Conservation (phyloP, 2,797 vertebrate genomes). For the Oophaga sylvatica region DNA sequence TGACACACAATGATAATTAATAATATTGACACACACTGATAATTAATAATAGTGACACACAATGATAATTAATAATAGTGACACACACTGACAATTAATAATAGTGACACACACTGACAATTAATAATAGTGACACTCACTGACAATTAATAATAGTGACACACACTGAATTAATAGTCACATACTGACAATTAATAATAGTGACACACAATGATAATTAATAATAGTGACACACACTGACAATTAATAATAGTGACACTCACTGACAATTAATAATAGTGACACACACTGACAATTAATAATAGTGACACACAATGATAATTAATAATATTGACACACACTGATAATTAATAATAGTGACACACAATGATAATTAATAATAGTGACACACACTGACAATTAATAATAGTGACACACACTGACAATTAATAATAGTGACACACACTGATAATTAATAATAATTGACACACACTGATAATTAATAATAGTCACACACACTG, state of each 20-base stretch:
- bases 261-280: background rate
- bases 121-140: background rate
- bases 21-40: background rate
- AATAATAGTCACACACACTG: too few species aligned
- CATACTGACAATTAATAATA: background rate
- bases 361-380: background rate
- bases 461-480: too few species aligned
- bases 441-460: too few species aligned
- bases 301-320: background rate
- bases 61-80: background rate
- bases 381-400: too few species aligned
- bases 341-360: background rate
- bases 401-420: background rate
- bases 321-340: background rate
- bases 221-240: background rate
- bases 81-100: background rate
- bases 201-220: background rate
- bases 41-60: background rate
- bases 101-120: too few species aligned
- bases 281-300: background rate
- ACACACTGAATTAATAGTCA: background rate
- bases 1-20: too few species aligned
- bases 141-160: background rate
- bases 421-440: background rate
- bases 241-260: background rate